Base-by-base conservation (phyloP, 2,888 invertebrate genomes). In the Corbicula japonica region DNA sequence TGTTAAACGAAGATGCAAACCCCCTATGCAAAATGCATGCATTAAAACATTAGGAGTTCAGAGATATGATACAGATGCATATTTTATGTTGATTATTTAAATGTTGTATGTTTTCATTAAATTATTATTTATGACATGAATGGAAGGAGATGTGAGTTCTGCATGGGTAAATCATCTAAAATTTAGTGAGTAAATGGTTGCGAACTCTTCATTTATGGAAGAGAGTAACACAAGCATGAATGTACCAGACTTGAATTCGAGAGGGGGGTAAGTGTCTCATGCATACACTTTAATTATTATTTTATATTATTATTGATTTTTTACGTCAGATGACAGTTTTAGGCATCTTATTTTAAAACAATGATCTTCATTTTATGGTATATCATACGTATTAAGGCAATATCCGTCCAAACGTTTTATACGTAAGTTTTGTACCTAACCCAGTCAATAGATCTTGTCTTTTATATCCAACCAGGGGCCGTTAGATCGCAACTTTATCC, bases 361-460 rank as follows among this genome's bases (percentile, higher is more conserved):
- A 52, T 60, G 48, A 50, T 65, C 65, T 52, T 65, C 35, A 3
- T 62, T 48, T 34, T 35, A 18, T 50, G 32, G n/a, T 65, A n/a
- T n/a, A n/a, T n/a, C n/a, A n/a, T n/a, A n/a, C n/a, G n/a, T n/a
- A n/a, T n/a, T n/a, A n/a, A n/a, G n/a, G n/a, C n/a, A n/a, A n/a
- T n/a, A 54, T 65, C 65, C 65, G 65, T 65, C 65, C 65, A 65
- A 50, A n/a, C n/a, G n/a, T n/a, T n/a, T n/a, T n/a, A n/a, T n/a
- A n/a, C n/a, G n/a, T n/a, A n/a, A n/a, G n/a, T n/a, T n/a, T n/a
- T n/a, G n/a, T n/a, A n/a, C n/a, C n/a, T n/a, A n/a, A n/a, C n/a
- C n/a, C n/a, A n/a, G n/a, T n/a, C n/a, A n/a, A n/a, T n/a, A n/a
- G n/a, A n/a, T n/a, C n/a, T n/a, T n/a, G n/a, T n/a, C n/a, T n/a